Evolutionary conservation across 30 jellyfish, hydroid and myxozoan species (phyloP).

Genomic region (Sanderia malayensis): DNA sequence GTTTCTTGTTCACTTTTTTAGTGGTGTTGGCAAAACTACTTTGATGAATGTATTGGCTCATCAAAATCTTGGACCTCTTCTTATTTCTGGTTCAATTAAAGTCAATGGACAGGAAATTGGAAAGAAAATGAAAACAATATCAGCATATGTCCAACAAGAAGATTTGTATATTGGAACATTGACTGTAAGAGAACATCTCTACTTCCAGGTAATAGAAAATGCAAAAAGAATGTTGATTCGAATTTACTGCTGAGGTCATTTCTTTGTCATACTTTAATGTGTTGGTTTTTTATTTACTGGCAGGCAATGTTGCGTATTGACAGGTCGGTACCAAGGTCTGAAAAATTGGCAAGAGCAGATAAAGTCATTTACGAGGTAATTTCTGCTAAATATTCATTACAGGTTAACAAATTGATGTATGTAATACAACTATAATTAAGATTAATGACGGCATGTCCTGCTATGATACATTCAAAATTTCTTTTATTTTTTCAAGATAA

Average conservation of each 20-base stretch:
- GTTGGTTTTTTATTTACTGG: no score
- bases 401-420: no score
- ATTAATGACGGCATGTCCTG: no score
- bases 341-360: slow-evolving; percentile 62
- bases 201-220: slow-evolving; percentile 90
- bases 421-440: no score
- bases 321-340: slow-evolving; percentile 35
- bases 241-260: no score
- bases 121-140: slow-evolving; percentile 60
- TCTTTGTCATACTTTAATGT: no score
- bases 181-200: slow-evolving; percentile 91
- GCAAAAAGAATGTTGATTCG: no score
- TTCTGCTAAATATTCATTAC: neutral
- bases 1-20: no score
- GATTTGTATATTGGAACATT: slow-evolving; percentile 92
- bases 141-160: slow-evolving; percentile 95
- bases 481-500: no score
- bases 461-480: no score
- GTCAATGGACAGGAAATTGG: slow-evolving; percentile 73
- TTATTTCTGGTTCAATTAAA: slow-evolving; percentile 60
- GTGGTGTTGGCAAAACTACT: slow-evolving; percentile 99
- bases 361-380: slow-evolving; percentile 76
- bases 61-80: slow-evolving; percentile 55
- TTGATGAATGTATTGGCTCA: slow-evolving; percentile 76
- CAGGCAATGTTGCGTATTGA: slow-evolving; percentile 84